Conservation (phyloP, 2,797 vertebrate species). For the Takifugu rubripes region DNA sequence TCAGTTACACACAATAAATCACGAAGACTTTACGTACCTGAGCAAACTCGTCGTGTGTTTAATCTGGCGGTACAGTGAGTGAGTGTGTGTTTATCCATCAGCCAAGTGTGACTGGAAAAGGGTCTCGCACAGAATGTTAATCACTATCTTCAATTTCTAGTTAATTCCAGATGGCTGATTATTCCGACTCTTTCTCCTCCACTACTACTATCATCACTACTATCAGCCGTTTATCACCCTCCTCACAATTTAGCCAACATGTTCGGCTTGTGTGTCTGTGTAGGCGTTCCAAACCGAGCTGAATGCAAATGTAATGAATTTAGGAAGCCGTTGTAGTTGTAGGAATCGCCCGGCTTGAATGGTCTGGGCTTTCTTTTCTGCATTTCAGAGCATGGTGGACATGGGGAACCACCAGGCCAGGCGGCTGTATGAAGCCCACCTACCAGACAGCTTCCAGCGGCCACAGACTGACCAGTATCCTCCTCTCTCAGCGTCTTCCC, state of each 20-base stretch:
- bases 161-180: slow-evolving; percentile 76
- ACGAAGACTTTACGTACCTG: background rate
- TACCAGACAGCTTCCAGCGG: slow-evolving; percentile 93
- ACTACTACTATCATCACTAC: slow-evolving; percentile 56
- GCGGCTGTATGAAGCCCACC: slow-evolving; percentile 91
- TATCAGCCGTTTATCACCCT: slow-evolving; percentile 66
- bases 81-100: slow-evolving; percentile 17
- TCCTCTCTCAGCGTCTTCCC: slow-evolving; percentile 39
- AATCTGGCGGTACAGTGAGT: background rate
- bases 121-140: slow-evolving; percentile 67
- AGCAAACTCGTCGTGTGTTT: background rate
- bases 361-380: background rate
- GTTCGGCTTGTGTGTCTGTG: slow-evolving; percentile 9
- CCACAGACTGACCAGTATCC: slow-evolving; percentile 99
- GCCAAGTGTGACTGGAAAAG: slow-evolving; percentile 21
- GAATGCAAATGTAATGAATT: slow-evolving; percentile 43
- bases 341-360: no score
- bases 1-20: slow-evolving; percentile 25
- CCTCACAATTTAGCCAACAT: slow-evolving; percentile 65
- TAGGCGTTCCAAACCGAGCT: slow-evolving; percentile 7
- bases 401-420: slow-evolving; percentile 94
- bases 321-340: slow-evolving; percentile 12
- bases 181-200: slow-evolving; percentile 56
- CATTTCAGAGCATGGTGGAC: slow-evolving; percentile 90
- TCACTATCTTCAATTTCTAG: slow-evolving; percentile 70